These are phyloP conservation scores for Sphenopsis melanotis DNA, from an alignment of 2,797 vertebrate species.

Conservation along the genomic window DNA sequence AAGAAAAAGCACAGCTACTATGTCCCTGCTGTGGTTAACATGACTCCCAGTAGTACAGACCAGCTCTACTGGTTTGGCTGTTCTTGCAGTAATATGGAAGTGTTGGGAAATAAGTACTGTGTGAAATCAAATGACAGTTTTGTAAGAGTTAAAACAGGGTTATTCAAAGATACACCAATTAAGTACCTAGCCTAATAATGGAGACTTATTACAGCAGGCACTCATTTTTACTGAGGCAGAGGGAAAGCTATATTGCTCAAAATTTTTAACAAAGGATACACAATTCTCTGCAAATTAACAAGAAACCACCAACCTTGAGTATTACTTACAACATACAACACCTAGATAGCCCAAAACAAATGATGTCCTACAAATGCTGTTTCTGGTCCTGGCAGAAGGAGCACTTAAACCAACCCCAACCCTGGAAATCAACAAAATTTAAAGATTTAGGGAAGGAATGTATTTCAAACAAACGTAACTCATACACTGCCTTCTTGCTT, in stretches of 20 bases:
- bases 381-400: not conserved
- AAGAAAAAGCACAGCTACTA: not conserved
- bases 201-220: not conserved
- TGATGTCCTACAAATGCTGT: not conserved
- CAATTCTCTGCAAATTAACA: not conserved
- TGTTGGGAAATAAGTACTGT: not conserved
- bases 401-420: not conserved
- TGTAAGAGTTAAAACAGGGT: not conserved
- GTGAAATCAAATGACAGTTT: not conserved
- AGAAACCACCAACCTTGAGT: not conserved
- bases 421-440: not conserved
- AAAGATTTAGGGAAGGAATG: not conserved
- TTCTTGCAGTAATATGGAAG: not conserved
- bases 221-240: not conserved
- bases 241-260: not conserved
- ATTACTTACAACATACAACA: accelerated
- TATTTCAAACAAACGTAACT: not conserved
- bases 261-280: not conserved
- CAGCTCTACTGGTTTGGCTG: not conserved
- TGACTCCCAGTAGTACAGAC: not conserved
- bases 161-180: not conserved
- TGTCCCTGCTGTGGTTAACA: not conserved
- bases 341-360: not conserved
- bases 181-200: accelerated
- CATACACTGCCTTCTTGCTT: not conserved